Conservation (phyloP, 2,888 invertebrate species). For the Notocelia uddmanniana region DNA sequence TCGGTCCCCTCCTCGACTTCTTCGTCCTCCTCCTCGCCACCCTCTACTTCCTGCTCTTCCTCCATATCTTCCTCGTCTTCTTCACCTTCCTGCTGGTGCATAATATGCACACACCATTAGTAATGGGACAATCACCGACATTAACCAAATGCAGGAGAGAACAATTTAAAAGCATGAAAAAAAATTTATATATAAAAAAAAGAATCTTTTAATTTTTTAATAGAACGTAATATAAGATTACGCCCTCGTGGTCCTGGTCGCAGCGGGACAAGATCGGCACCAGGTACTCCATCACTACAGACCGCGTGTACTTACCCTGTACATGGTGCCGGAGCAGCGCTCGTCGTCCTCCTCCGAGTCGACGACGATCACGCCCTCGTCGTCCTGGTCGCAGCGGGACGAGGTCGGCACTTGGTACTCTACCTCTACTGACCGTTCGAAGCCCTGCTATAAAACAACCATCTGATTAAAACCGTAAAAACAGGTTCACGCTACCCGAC, state of each 20-base stretch:
- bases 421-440: conserved; percentile 89
- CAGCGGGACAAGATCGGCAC: conserved; percentile 95
- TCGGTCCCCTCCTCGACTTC: conserved; percentile 73
- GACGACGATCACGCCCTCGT: conserved; percentile 91
- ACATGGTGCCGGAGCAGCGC: conserved; percentile 86
- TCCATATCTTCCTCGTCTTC: conserved; percentile 81
- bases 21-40: conserved; percentile 72
- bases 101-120: too few species aligned
- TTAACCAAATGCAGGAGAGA: too few species aligned
- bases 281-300: conserved; percentile 91
- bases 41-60: conserved; percentile 82
- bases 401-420: conserved; percentile 95
- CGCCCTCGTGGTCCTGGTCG: conserved; percentile 93
- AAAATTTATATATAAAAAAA: too few species aligned
- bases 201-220: too few species aligned
- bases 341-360: conserved; percentile 93
- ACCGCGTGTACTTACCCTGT: conserved; percentile 67
- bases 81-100: conserved; percentile 81
- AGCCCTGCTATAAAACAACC: conserved; percentile 69
- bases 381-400: conserved; percentile 94
- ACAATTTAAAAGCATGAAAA: too few species aligned
- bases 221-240: conserved; percentile 90
- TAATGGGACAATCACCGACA: too few species aligned
- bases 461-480: neutral
- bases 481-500: neutral